phyloP scores from a whole-genome alignment of 2,797 vertebrate species.

The Syndactyla subalaris region DNA sequence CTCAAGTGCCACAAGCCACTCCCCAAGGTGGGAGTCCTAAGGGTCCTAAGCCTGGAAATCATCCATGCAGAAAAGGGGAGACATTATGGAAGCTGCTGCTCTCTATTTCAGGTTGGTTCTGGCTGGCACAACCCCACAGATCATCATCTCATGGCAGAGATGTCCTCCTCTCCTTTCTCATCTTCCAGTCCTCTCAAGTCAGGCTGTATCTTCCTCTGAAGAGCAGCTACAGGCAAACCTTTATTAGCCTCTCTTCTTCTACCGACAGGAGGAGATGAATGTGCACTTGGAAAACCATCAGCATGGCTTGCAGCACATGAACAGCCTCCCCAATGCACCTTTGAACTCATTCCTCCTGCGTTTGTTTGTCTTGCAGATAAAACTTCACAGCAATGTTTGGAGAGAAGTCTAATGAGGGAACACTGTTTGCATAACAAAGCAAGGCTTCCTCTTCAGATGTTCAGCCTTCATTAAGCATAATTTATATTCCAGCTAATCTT shows the following conservation, averaged over 20 bases:
- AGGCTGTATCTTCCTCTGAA: neutral
- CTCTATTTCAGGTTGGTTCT: neutral
- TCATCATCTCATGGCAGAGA: neutral
- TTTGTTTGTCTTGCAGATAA: conserved; percentile 78
- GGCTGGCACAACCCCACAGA: neutral
- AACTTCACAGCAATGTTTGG: conserved; percentile 63
- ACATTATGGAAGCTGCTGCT: neutral
- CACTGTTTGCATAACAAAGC: conserved; percentile 59
- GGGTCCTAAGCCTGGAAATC: neutral
- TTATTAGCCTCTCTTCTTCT: neutral
- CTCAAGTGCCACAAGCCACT: neutral
- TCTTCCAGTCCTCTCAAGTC: neutral
- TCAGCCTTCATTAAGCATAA: conserved; percentile 54
- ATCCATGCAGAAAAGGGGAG: neutral
- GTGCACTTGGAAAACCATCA: conserved; percentile 40
- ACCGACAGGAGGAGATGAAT: conserved; percentile 24
- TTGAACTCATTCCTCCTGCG: conserved; percentile 48
- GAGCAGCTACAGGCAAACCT: neutral
- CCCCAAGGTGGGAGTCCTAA: neutral
- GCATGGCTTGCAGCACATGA: neutral
- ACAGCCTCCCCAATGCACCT: conserved; percentile 18
- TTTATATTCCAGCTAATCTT: conserved; percentile 64
- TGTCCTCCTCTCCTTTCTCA: neutral
- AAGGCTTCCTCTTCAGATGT: conserved; percentile 50
- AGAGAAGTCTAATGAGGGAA: conserved; percentile 64